phyloP scores from a whole-genome alignment of 2,113 vertebrate species.

The Pungitius pungitius region DNA sequence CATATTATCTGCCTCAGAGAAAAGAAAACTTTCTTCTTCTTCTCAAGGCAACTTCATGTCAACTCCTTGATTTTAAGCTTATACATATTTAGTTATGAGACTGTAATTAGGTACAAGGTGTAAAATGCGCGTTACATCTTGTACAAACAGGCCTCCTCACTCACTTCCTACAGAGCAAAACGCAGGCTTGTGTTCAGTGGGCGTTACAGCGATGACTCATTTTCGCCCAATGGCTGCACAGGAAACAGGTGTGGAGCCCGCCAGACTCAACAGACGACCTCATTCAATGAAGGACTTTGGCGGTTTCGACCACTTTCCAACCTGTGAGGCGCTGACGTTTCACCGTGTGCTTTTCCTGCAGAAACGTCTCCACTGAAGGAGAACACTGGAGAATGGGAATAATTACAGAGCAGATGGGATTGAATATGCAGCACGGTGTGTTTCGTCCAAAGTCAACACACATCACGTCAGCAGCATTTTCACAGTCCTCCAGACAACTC shows the following conservation, averaged over 20 bases:
- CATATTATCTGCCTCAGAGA: slow-evolving; percentile 20
- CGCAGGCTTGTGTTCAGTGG: neutral
- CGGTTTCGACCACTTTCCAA: slow-evolving; percentile 26
- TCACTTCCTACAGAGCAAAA: slow-evolving; percentile 17
- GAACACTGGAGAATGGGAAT: neutral
- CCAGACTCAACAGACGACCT: slow-evolving; percentile 68
- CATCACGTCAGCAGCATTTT: neutral
- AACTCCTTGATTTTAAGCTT: slow-evolving; percentile 53
- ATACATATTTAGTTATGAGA: slow-evolving; percentile 54
- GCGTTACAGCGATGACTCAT: slow-evolving; percentile 31
- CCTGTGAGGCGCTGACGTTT: too few species aligned
- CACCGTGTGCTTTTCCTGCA: neutral
- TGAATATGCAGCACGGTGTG: neutral
- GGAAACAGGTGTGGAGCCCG: slow-evolving; percentile 59
- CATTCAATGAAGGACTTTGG: slow-evolving; percentile 29
- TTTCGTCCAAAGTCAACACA: neutral
- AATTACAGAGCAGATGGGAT: neutral
- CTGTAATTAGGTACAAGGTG: slow-evolving; percentile 52
- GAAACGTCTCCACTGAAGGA: neutral
- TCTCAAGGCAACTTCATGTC: slow-evolving; percentile 45
- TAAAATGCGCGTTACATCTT: slow-evolving; percentile 32
- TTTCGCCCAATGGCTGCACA: slow-evolving; percentile 28
- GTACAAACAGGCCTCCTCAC: slow-evolving; percentile 22
- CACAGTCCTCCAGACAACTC: neutral
- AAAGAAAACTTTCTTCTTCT: slow-evolving; percentile 7